Evolutionary conservation across 2,113 vertebrate species (phyloP), one percentile per base, ranked within the genome.

Genomic region (Callithrix jacchus): DNA sequence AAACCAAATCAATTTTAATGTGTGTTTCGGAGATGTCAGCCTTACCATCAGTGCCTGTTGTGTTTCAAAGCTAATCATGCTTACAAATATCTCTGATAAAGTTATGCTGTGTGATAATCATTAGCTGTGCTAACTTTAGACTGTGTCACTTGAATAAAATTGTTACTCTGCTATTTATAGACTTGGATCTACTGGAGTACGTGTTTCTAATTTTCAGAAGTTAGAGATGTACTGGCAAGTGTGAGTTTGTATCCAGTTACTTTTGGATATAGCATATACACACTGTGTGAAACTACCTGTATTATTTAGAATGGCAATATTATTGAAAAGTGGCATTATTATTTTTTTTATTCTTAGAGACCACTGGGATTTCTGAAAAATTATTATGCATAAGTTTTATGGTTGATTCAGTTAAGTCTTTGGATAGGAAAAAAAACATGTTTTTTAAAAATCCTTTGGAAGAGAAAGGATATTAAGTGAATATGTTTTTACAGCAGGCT

Each of bases 381-480:
- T 58, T 68, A 61, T 89, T 93, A 79, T 94, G 5, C 17, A 71
- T 14, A 3, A 93, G 27, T 77, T 61, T 91, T 58, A 68, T 77
- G 56, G 66, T 23, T 49, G 8, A 6, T 96, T 81, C 27, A 93
- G 47, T 94, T 49, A 96, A 6, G 6, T 86, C 91, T 90, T 14
- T 25, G 83, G 64, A 66, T 37, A 23, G 30, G 66, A 84, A 96
- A 80, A 56, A 23, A 61, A 30, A 82, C 1, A 37, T 61, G 42
- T 18, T 7, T 47, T 64, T 88, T 35, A 71, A 68, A 87, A 89
- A 87, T 8, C 8, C 86, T 95, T 92, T 35, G 86, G 40, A 35
- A 91, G 73, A 68, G 73, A 98, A 96, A 64, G 93, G 56, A 89
- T 71, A 94, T 82, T 92, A 96, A 94, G 91, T 83, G 42, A 91